Conservation (phyloP, 2,888 invertebrate genomes). For the Chouioia cunea region DNA sequence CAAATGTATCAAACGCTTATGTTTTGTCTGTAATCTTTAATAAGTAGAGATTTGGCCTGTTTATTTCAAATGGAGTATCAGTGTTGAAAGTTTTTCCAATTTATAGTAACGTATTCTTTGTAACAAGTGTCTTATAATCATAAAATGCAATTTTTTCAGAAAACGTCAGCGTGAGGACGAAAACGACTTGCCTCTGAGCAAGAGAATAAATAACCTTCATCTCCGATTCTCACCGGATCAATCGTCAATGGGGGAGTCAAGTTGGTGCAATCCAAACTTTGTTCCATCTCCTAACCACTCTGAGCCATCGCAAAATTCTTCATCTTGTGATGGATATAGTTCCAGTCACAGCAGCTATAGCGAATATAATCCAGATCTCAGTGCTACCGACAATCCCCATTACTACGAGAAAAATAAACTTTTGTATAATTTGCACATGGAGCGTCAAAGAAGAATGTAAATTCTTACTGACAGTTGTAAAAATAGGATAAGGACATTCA, state of each 20-base stretch:
- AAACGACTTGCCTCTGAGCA: conserved; percentile 90
- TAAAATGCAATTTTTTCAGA: conserved; percentile 66
- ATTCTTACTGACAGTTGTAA: conserved; percentile 39
- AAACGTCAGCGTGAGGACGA: conserved; percentile 82
- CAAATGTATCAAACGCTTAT: not conserved
- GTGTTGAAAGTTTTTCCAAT: not conserved
- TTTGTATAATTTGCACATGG: conserved; percentile 86
- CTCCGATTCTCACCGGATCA: conserved; percentile 67
- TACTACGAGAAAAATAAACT: conserved; percentile 89
- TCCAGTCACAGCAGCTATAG: conserved; percentile 61
- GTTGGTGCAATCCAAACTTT: conserved; percentile 60
- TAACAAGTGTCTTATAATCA: not conserved
- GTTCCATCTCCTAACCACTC: conserved; percentile 64
- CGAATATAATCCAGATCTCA: conserved; percentile 82
- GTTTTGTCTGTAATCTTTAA: too few species aligned
- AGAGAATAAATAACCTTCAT: conserved; percentile 90
- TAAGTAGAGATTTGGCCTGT: too few species aligned
- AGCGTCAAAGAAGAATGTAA: conserved; percentile 77
- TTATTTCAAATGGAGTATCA: not conserved
- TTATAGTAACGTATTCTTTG: not conserved
- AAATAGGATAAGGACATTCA: conserved; percentile 9
- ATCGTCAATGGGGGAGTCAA: conserved; percentile 59
- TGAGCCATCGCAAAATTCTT: conserved; percentile 63
- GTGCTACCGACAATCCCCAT: conserved; percentile 83
- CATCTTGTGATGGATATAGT: conserved; percentile 61